Evolutionary conservation across 1,140 invertebrate genomes (phyloP).

Genomic region (Doryteuthis pealeii): DNA sequence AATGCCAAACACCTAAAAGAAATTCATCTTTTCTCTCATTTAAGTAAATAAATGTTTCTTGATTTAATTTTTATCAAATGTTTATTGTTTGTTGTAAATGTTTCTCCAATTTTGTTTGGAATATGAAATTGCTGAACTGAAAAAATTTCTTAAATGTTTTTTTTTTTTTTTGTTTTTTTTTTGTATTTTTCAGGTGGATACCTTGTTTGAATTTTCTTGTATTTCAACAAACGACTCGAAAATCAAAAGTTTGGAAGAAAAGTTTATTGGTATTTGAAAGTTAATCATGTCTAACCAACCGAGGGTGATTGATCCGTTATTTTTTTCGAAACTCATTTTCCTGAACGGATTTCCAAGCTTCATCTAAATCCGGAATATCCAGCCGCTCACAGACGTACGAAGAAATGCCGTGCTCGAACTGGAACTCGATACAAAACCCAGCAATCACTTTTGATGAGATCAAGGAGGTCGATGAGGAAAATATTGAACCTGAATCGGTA

Average conservation of each 20-base stretch:
- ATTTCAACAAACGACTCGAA: no score
- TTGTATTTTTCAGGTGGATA: no score
- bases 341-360: conserved; percentile 69
- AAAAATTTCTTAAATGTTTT: no score
- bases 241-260: neutral
- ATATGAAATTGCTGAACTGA: no score
- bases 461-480: conserved; percentile 64
- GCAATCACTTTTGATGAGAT: conserved; percentile 76
- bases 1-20: no score
- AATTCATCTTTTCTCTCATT: no score
- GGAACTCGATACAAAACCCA: conserved; percentile 68
- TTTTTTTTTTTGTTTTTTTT: no score
- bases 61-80: no score
- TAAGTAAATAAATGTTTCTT: no score
- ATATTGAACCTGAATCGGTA: conserved; percentile 24
- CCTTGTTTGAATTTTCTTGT: no score
- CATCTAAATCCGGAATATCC: conserved; percentile 52
- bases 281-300: conserved; percentile 24
- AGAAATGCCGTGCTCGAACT: conserved; percentile 37
- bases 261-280: neutral
- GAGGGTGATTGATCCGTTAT: conserved; percentile 51
- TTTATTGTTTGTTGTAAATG: no score
- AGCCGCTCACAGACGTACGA: conserved; percentile 25
- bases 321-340: conserved; percentile 73
- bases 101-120: no score